Percentiles rank a stretch among this genome's conserved stretches.
Evolutionary conservation across 2,113 vertebrate genomes (phyloP).

Genomic region (Cyprinodon brontotheroides): DNA sequence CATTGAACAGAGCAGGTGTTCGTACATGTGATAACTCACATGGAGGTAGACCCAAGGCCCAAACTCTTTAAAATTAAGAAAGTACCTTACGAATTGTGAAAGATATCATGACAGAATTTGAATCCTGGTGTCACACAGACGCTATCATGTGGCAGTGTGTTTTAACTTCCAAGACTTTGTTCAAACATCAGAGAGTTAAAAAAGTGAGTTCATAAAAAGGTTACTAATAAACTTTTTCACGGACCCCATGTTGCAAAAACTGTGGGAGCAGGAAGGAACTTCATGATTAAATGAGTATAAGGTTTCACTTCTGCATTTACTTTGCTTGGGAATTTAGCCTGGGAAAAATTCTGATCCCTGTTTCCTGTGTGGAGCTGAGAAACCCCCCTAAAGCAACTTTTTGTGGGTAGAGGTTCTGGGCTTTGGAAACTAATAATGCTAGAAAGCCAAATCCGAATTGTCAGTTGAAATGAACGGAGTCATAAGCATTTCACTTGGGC

Average conservation of each 20-base stretch:
- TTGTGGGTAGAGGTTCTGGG: background rate
- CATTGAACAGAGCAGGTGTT: slow-evolving; percentile 19
- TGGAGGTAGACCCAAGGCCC: slow-evolving; percentile 21
- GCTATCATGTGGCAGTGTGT: background rate
- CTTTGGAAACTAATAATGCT: background rate
- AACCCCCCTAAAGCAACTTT: slow-evolving; percentile 26
- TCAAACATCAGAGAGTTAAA: slow-evolving; percentile 15
- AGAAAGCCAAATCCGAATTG: background rate
- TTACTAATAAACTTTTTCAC: slow-evolving; percentile 3
- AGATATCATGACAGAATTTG: background rate
- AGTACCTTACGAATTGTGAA: background rate
- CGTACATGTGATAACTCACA: slow-evolving; percentile 33
- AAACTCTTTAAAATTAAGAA: background rate
- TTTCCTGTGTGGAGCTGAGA: slow-evolving; percentile 48
- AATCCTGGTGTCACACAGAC: background rate
- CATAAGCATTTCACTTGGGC: background rate
- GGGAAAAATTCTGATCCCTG: slow-evolving; percentile 35
- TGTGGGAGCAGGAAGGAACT: slow-evolving; percentile 15
- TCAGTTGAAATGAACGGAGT: too few relatives aligned
- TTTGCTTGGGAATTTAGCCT: slow-evolving; percentile 54
- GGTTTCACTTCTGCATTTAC: slow-evolving; percentile 41
- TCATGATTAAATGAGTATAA: slow-evolving; percentile 17
- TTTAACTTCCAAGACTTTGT: background rate
- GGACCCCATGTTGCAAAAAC: slow-evolving; percentile 38
- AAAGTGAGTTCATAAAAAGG: slow-evolving; percentile 31